These are phyloP conservation scores for Pontoporia blainvillei DNA, from an alignment of 2,113 vertebrate genomes.

Conservation along the genomic window DNA sequence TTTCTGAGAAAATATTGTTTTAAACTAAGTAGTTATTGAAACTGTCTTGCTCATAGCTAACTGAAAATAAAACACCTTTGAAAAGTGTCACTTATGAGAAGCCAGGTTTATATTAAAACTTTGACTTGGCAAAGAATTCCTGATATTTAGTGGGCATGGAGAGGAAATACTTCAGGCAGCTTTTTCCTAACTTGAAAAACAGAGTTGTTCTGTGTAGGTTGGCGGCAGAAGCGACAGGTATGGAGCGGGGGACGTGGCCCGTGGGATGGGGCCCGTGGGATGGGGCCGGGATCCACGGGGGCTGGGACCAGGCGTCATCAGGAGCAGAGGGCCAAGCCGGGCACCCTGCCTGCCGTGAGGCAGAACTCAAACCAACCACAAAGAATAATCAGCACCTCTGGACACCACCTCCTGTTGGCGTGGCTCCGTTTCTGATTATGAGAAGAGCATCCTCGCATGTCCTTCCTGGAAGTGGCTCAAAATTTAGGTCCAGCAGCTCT, in stretches of 20 bases:
- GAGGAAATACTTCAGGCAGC: constrained; percentile 34
- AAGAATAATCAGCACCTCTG: background rate
- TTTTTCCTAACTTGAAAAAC: constrained; percentile 2
- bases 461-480: background rate
- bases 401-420: rapidly evolving
- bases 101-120: constrained; percentile 31
- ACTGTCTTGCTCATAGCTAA: constrained; percentile 42
- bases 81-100: constrained; percentile 57
- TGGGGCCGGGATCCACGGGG: background rate
- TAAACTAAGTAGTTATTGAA: constrained; percentile 62
- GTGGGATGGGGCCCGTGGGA: background rate
- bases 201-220: background rate
- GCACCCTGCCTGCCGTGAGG: background rate
- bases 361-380: background rate
- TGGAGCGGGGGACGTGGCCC: background rate
- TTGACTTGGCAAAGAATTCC: constrained; percentile 43
- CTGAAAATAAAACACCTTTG: constrained; percentile 63
- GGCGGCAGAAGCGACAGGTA: background rate
- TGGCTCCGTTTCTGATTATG: background rate
- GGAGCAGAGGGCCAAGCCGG: background rate
- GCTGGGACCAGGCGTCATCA: background rate
- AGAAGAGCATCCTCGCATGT: background rate
- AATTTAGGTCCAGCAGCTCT: background rate
- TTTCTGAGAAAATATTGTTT: constrained; percentile 68
- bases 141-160: constrained; percentile 33